Evolutionary conservation across 2,797 vertebrate species (phyloP).

Genomic region (Echiichthys vipera): DNA sequence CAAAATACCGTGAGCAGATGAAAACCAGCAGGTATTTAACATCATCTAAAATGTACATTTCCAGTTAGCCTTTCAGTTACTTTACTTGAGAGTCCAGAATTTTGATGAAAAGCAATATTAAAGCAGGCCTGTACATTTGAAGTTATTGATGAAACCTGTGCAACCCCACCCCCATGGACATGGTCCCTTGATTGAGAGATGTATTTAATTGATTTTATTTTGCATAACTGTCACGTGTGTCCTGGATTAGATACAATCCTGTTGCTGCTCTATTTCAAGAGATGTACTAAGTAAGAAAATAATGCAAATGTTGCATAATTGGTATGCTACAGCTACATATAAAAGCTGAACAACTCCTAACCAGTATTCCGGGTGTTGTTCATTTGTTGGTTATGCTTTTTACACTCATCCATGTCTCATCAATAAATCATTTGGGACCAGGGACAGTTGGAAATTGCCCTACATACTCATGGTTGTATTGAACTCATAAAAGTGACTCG

Average conservation of each 20-base stretch:
- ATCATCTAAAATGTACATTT: slow-evolving; percentile 37
- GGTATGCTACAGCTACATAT: not conserved
- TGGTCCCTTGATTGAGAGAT: slow-evolving; percentile 63
- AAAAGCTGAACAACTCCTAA: slow-evolving; percentile 8
- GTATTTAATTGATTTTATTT: slow-evolving; percentile 67
- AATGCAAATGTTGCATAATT: not conserved
- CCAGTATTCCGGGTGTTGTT: slow-evolving; percentile 24
- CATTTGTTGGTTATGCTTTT: slow-evolving; percentile 52
- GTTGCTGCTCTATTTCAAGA: slow-evolving; percentile 22
- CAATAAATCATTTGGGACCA: slow-evolving; percentile 57
- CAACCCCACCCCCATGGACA: slow-evolving; percentile 51
- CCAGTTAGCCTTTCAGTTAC: not conserved
- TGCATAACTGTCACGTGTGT: slow-evolving; percentile 60
- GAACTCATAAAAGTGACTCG: slow-evolving; percentile 42
- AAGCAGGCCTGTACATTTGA: slow-evolving; percentile 53
- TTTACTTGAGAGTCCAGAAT: slow-evolving; percentile 21
- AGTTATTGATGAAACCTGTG: slow-evolving; percentile 65
- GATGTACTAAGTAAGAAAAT: slow-evolving; percentile 20
- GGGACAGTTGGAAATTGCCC: slow-evolving; percentile 48
- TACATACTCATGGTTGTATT: slow-evolving; percentile 57
- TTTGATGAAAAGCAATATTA: slow-evolving; percentile 56
- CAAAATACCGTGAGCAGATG: slow-evolving; percentile 30
- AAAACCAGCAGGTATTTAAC: slow-evolving; percentile 38
- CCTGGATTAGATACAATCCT: slow-evolving; percentile 41
- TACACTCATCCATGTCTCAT: slow-evolving; percentile 50